phyloP scores from a whole-genome alignment of 2,113 vertebrate species.

The Tympanuchus pallidicinctus region DNA sequence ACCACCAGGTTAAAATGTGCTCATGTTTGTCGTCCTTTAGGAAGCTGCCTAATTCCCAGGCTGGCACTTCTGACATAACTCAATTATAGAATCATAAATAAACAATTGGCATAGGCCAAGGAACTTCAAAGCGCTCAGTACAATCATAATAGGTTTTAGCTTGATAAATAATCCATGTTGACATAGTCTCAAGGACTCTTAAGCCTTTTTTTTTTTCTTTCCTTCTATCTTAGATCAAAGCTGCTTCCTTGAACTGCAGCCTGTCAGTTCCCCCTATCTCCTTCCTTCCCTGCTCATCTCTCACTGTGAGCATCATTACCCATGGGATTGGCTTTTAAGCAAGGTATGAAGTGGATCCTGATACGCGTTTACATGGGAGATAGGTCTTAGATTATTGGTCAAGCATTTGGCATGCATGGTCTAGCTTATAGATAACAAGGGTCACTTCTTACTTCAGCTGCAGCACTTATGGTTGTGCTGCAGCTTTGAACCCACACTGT shows the following conservation, averaged over 20 bases:
- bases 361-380: not conserved
- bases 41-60: conserved; percentile 3
- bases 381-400: not conserved
- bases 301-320: not conserved
- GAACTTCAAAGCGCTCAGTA: conserved; percentile 54
- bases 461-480: not conserved
- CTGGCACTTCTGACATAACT: conserved; percentile 38
- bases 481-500: not conserved
- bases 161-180: conserved; percentile 60
- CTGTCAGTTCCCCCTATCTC: not conserved
- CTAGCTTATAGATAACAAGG: not conserved
- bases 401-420: not conserved
- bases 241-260: conserved; percentile 1
- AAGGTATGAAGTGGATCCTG: not conserved
- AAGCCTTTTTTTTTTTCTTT: not conserved
- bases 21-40: not conserved
- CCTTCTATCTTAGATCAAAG: conserved; percentile 44
- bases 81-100: conserved; percentile 57
- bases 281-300: not conserved
- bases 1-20: not conserved
- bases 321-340: not conserved
- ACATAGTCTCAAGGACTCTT: conserved; percentile 11
- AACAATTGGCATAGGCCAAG: conserved; percentile 42
- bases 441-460: rapidly evolving
- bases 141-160: conserved; percentile 35